These are phyloP conservation scores for Drosophila cracens DNA, from an alignment of 2,888 invertebrate species.

Conservation along the genomic window DNA sequence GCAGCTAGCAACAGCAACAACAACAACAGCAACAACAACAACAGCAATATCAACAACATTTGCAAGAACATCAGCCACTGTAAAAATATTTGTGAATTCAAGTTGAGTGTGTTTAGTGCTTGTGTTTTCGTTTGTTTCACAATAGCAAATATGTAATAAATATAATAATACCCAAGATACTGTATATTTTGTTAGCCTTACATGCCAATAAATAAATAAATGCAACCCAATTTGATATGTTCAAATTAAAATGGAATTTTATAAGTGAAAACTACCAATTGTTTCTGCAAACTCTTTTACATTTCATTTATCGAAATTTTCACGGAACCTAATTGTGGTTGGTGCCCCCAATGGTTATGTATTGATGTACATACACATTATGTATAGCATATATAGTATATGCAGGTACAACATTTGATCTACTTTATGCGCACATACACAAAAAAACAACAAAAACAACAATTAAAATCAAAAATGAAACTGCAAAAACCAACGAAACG, in stretches of 20 bases:
- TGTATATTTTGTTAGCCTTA: neutral
- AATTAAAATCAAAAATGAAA: conserved; percentile 37
- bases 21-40: neutral
- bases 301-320: neutral
- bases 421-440: conserved; percentile 18
- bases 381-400: neutral
- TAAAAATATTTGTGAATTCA: conserved; percentile 1
- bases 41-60: neutral
- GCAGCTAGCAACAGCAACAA: conserved; percentile 1
- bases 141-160: neutral
- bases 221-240: neutral
- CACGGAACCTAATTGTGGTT: neutral
- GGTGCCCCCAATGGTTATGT: neutral
- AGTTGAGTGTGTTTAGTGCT: conserved; percentile 2
- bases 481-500: conserved; percentile 11
- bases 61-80: neutral
- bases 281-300: neutral
- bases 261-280: neutral
- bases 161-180: neutral
- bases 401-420: conserved; percentile 1
- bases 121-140: neutral
- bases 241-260: neutral
- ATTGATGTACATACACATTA: neutral
- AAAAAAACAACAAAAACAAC: conserved; percentile 24
- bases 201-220: neutral